Conservation (phyloP, 1,140 invertebrate species). For the Stratiolaelaps scimitus region DNA sequence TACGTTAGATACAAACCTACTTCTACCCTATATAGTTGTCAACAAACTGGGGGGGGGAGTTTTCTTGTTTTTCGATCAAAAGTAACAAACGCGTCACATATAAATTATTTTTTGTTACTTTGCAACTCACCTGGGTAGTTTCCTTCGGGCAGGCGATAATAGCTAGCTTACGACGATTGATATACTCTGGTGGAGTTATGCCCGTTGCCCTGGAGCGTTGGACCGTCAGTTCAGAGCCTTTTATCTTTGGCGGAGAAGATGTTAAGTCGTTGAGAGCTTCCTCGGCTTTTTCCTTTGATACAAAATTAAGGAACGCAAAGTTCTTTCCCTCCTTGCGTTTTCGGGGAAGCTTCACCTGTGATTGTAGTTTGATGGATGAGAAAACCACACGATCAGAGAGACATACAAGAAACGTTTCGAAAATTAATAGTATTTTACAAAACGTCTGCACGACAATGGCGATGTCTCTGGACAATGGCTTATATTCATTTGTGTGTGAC, state of each 20-base stretch:
- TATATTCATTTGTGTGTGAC: too few species aligned
- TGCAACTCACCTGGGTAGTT: constrained; percentile 1
- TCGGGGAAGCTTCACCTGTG: constrained; percentile 1
- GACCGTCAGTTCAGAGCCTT: background rate
- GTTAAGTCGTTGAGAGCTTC: constrained; percentile 8
- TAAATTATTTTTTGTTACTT: too few species aligned
- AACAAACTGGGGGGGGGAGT: too few species aligned
- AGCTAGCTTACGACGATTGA: constrained; percentile 6
- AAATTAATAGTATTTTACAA: background rate
- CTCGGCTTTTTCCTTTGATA: background rate
- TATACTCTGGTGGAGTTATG: constrained; percentile 8
- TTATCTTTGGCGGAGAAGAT: background rate
- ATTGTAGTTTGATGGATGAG: too few species aligned
- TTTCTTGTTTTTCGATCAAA: too few species aligned
- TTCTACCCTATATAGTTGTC: too few species aligned
- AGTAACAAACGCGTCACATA: too few species aligned
- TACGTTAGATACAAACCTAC: too few species aligned
- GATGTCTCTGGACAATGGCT: background rate
- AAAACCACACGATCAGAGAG: too few species aligned
- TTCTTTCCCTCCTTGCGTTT: constrained; percentile 1
- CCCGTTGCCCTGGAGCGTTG: background rate
- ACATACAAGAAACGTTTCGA: background rate
- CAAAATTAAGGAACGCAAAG: constrained; percentile 20
- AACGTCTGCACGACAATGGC: background rate
- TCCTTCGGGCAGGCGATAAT: constrained; percentile 21